Conservation (phyloP, 2,888 invertebrate genomes). For the Steinernema scapterisci region DNA sequence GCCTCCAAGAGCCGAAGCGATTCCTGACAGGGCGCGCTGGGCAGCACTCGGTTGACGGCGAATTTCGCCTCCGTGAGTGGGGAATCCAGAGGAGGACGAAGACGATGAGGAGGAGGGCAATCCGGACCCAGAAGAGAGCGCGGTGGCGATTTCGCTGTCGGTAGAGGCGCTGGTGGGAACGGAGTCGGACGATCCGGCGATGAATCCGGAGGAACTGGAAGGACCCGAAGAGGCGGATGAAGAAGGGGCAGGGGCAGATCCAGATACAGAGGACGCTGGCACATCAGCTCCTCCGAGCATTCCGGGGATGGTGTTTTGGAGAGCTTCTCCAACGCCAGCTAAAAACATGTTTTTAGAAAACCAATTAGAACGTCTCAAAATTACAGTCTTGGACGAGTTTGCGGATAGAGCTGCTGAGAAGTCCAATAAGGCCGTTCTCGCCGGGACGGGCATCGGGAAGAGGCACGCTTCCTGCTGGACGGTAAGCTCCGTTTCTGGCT, state of each 20-base stretch:
- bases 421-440: conserved; percentile 66
- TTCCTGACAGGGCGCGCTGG: conserved; percentile 73
- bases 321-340: conserved; percentile 67
- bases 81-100: conserved; percentile 39
- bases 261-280: neutral
- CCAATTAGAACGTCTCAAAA: conserved; percentile 33
- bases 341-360: neutral
- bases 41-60: conserved; percentile 65
- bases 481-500: conserved; percentile 43
- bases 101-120: conserved; percentile 37
- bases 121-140: conserved; percentile 19
- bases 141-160: conserved; percentile 16
- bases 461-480: conserved; percentile 45
- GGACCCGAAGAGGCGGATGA: neutral
- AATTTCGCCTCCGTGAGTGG: conserved; percentile 48
- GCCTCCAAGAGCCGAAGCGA: conserved; percentile 75
- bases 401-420: conserved; percentile 64
- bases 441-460: conserved; percentile 66
- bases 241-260: conserved; percentile 35
- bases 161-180: conserved; percentile 16
- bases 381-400: conserved; percentile 66
- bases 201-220: conserved; percentile 16
- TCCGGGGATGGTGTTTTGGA: conserved; percentile 63
- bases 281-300: conserved; percentile 52
- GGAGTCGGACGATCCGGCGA: neutral